These are phyloP conservation scores for Eucidaris tribuloides DNA, from an alignment of 35 echinoderm and acorn worm species.

Conservation along the genomic window DNA sequence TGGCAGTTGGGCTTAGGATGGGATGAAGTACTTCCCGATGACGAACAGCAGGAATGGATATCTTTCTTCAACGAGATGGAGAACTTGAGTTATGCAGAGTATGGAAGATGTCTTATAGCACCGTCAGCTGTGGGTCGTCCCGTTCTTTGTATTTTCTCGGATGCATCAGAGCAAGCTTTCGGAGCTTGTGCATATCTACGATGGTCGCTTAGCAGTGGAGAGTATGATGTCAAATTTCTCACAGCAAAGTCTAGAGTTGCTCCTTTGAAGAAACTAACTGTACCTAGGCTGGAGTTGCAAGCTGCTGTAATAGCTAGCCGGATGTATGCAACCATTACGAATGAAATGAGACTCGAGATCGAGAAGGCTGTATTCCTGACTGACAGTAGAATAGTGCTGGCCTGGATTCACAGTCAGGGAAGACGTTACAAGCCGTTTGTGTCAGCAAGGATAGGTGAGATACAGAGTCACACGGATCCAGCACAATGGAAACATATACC, in stretches of 20 bases:
- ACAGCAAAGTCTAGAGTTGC: constrained; percentile 34
- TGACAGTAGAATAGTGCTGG: constrained; percentile 38
- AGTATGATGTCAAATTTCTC: constrained; percentile 15
- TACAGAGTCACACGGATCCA: constrained; percentile 16
- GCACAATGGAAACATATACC: constrained; percentile 33
- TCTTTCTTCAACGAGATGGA: constrained; percentile 24
- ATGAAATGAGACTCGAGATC: not conserved
- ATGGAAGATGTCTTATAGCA: constrained; percentile 28
- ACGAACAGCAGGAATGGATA: not conserved
- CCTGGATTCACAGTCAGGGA: constrained; percentile 14
- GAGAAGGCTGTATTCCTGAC: not conserved
- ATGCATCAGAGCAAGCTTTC: constrained; percentile 35
- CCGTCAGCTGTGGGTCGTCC: not conserved
- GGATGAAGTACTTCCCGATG: constrained; percentile 16
- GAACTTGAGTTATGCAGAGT: constrained; percentile 7
- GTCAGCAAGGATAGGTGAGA: constrained; percentile 23
- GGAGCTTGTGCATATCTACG: constrained; percentile 31
- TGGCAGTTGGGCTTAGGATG: constrained; percentile 43
- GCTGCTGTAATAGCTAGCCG: constrained; percentile 32
- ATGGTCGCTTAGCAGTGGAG: not conserved
- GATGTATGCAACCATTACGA: not conserved
- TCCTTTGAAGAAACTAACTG: constrained; percentile 37
- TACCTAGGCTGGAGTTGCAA: constrained; percentile 50
- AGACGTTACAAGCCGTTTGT: constrained; percentile 19
- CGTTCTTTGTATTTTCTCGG: not conserved